Evolutionary conservation across 2,888 invertebrate genomes (phyloP), one percentile per base, ranked within the genome.

Genomic region (Prosapia bicincta): DNA sequence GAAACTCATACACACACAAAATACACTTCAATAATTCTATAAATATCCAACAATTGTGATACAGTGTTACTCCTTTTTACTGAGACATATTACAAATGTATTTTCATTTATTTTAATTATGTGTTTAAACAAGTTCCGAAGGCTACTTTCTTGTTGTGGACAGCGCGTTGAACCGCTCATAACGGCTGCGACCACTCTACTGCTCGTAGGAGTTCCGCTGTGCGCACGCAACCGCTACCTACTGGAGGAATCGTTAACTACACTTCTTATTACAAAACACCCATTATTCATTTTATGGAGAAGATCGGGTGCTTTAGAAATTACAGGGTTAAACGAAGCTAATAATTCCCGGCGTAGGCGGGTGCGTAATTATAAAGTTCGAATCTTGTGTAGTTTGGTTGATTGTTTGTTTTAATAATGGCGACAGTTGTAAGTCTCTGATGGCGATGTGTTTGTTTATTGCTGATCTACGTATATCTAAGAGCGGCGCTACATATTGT

Each of bases 221-320:
- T 54, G 54, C 54, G 54, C 54, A 54, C 54, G 54, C 54, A 54
- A n/a, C 54, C 54, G 54, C 54, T 54, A 54, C 54, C 54, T 54
- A 54, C 20, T 20, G 54, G 54, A n/a, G 3, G 54, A 54, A 20
- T 20, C 54, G n/a, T 54, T 54, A 54, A 54, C 54, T 54, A 54
- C 54, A 54, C 54, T 20, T 13, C 54, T 54, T 54, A 54, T 54
- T 54, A 54, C n/a, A n/a, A 54, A 54, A 54, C 54, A 54, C 20
- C 54, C 54, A 54, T 54, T 54, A 54, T 54, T 54, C 54, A 20
- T 54, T 54, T 54, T 54, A 54, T 20, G 54, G 6, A 54, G 54
- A 54, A 20, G 54, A 54, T 54, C 54, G 54, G 54, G n/a, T 54
- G 7, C 54, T 20, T 54, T 54, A 20, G 54, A 54, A 54, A 54